Evolutionary conservation across 2,797 vertebrate species (phyloP).

Genomic region (Anabas testudineus): DNA sequence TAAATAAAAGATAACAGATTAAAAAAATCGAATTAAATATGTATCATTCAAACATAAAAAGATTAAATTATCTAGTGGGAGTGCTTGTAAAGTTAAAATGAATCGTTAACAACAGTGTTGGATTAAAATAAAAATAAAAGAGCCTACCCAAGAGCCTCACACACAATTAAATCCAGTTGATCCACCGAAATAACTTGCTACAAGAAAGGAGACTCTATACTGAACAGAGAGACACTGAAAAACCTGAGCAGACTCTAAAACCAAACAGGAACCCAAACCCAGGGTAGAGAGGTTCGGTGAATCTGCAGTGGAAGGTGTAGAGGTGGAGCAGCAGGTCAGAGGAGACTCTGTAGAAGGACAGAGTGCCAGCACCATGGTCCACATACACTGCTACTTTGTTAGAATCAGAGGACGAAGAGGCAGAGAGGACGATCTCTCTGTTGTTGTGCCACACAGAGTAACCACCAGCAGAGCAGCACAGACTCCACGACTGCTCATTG

Average conservation of each 20-base stretch:
- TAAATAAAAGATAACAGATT: too few species aligned
- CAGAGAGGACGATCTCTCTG: neutral
- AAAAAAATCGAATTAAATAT: too few species aligned
- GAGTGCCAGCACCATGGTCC: neutral
- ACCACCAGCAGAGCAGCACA: neutral
- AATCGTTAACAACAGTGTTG: too few species aligned
- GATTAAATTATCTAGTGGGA: too few species aligned
- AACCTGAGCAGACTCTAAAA: neutral
- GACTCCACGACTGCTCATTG: neutral
- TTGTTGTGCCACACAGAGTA: neutral
- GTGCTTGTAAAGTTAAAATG: too few species aligned
- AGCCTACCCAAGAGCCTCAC: too few species aligned
- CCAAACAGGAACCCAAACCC: slow-evolving; percentile 9
- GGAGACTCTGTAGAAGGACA: neutral
- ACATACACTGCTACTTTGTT: neutral
- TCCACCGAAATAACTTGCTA: too few species aligned
- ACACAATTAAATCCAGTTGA: too few species aligned
- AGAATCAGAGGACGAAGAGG: neutral
- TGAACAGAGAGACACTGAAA: neutral
- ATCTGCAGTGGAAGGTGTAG: neutral
- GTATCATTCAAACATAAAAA: too few species aligned
- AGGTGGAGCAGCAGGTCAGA: neutral
- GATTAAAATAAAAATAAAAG: too few species aligned
- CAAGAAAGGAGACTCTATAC: too few species aligned
- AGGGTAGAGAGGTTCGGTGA: slow-evolving; percentile 1